phyloP scores from a whole-genome alignment of 2,888 invertebrate genomes.

The Stenichneumon culpator region DNA sequence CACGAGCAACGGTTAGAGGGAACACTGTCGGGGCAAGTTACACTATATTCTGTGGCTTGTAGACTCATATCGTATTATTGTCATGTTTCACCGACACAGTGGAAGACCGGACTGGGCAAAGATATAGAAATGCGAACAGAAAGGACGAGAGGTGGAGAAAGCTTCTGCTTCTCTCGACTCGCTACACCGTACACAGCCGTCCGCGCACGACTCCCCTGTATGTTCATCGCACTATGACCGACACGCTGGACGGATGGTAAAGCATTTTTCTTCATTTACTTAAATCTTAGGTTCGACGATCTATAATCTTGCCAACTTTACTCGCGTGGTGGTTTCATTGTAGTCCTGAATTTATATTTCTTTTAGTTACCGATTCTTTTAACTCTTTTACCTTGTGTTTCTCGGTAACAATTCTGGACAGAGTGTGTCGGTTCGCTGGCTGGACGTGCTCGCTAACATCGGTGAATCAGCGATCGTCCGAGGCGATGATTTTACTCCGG shows the following conservation, averaged over 20 bases:
- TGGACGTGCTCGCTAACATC: slow-evolving; percentile 41
- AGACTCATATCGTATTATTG: slow-evolving; percentile 81
- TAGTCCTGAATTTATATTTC: background rate
- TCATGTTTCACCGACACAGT: slow-evolving; percentile 79
- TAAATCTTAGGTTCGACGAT: too few species aligned
- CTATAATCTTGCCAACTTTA: too few species aligned
- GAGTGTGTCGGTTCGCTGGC: slow-evolving; percentile 23
- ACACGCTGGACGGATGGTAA: too few species aligned
- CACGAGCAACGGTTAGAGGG: slow-evolving; percentile 72
- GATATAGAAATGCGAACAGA: slow-evolving; percentile 65
- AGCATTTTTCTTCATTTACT: too few species aligned
- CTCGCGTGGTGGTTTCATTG: slow-evolving; percentile 49
- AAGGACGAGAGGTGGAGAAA: slow-evolving; percentile 72
- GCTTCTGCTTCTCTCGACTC: slow-evolving; percentile 70
- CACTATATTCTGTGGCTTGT: slow-evolving; percentile 81
- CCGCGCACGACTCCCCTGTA: slow-evolving; percentile 51
- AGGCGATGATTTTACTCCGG: slow-evolving; percentile 69
- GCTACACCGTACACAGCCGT: slow-evolving; percentile 61
- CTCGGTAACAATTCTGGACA: slow-evolving; percentile 46
- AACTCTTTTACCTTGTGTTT: too few species aligned
- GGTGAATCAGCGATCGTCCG: slow-evolving; percentile 63
- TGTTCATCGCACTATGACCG: too few species aligned
- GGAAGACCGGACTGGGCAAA: slow-evolving; percentile 63
- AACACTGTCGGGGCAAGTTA: slow-evolving; percentile 78
- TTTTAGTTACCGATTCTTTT: background rate